Percentiles rank a stretch among this genome's conserved stretches.
Conservation (phyloP, 2,888 invertebrate genomes). For the Danaus chrysippus region DNA sequence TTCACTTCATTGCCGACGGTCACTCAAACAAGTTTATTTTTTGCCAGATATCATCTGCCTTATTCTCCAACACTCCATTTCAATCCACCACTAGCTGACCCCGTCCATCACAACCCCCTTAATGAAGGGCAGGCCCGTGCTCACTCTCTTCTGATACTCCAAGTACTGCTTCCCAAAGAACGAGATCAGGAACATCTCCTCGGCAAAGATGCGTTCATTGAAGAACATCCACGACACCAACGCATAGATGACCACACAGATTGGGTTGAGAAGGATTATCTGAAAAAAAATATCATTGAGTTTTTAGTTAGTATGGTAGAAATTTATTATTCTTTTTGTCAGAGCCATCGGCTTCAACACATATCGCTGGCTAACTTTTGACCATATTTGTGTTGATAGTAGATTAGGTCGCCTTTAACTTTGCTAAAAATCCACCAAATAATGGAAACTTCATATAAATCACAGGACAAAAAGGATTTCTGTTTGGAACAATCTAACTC, state of each 20-base stretch:
- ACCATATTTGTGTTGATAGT: too few species aligned
- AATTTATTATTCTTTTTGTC: neutral
- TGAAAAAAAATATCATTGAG: constrained; percentile 51
- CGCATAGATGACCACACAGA: constrained; percentile 90
- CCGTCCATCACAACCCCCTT: constrained; percentile 79
- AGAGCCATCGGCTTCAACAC: neutral
- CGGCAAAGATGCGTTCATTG: constrained; percentile 89
- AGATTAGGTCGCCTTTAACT: too few species aligned
- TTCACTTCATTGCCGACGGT: too few species aligned
- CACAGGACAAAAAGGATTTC: too few species aligned
- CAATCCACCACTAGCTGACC: constrained; percentile 14
- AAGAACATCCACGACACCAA: constrained; percentile 96
- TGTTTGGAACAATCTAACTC: too few species aligned
- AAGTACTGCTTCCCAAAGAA: constrained; percentile 95
- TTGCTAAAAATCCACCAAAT: too few species aligned
- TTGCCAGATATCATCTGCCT: neutral
- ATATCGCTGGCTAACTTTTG: too few species aligned
- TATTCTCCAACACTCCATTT: neutral
- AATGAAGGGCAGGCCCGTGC: constrained; percentile 94
- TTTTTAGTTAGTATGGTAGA: neutral
- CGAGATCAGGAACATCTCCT: constrained; percentile 92
- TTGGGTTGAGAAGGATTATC: constrained; percentile 92
- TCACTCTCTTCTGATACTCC: constrained; percentile 90
- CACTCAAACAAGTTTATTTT: too few species aligned
- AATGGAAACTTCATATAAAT: too few species aligned